A percentile compares a stretch with the other conserved stretches of the same genome.
phyloP scores from a whole-genome alignment of 2,113 vertebrate genomes.

The Chlamydotis undulata region DNA sequence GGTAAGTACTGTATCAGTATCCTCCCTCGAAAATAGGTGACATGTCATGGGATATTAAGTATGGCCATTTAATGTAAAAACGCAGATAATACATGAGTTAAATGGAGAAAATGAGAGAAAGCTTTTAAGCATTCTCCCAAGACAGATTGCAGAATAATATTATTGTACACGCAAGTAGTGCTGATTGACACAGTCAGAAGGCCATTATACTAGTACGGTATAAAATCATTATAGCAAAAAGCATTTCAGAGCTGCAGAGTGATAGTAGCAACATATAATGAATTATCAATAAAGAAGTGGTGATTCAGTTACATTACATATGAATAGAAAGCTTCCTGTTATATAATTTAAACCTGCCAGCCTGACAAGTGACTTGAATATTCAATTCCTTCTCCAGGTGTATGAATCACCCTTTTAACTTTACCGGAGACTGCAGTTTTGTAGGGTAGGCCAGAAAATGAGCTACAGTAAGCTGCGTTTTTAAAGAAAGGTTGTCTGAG shows the following conservation, averaged over 20 bases:
- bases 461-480: neutral
- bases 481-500: neutral
- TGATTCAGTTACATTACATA: slow-evolving; percentile 74
- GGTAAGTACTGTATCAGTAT: slow-evolving; percentile 77
- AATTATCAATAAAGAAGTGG: slow-evolving; percentile 81
- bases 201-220: slow-evolving; percentile 75
- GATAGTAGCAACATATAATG: slow-evolving; percentile 74
- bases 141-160: slow-evolving; percentile 79
- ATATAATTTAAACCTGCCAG: slow-evolving; percentile 72
- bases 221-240: slow-evolving; percentile 81
- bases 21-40: slow-evolving; percentile 81
- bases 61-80: slow-evolving; percentile 87
- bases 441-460: neutral
- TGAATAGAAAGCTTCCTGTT: slow-evolving; percentile 79
- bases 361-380: slow-evolving; percentile 69
- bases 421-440: neutral
- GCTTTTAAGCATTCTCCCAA: slow-evolving; percentile 85
- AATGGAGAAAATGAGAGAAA: slow-evolving; percentile 84
- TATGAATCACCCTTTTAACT: slow-evolving; percentile 52
- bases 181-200: slow-evolving; percentile 74
- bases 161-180: slow-evolving; percentile 70
- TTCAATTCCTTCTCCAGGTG: slow-evolving; percentile 58
- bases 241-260: slow-evolving; percentile 69
- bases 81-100: slow-evolving; percentile 85
- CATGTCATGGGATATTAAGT: slow-evolving; percentile 82